A percentile compares a stretch with the other conserved stretches of the same genome.
phyloP scores from a whole-genome alignment of 23 tunicate species.

The Oikopleura dioica region DNA sequence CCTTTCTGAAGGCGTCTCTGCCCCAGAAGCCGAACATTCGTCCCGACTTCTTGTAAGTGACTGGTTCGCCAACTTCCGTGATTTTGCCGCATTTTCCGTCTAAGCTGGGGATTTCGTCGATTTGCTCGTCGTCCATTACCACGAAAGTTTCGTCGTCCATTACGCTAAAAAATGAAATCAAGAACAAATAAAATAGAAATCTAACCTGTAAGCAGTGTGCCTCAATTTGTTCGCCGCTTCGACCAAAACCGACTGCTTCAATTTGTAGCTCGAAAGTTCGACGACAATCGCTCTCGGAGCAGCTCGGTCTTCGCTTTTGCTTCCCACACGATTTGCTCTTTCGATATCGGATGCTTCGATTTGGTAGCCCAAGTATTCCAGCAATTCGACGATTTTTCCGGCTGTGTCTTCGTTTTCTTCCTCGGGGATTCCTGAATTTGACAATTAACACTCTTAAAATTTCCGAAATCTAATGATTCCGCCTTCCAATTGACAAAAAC shows the following conservation, averaged over 20 bases:
- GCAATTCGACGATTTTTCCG: slow-evolving; percentile 38
- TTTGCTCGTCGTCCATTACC: slow-evolving; percentile 13
- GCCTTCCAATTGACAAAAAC: no score
- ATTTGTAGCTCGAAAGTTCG: slow-evolving; percentile 39
- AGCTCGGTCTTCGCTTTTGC: slow-evolving; percentile 5
- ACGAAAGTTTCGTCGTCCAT: slow-evolving; percentile 12
- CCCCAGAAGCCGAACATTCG: slow-evolving; percentile 64
- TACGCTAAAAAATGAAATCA: not conserved
- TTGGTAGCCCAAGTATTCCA: slow-evolving; percentile 28
- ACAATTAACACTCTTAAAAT: no score
- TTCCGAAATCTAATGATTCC: no score
- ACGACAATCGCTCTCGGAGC: slow-evolving; percentile 36
- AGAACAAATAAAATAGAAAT: not conserved
- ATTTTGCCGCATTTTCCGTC: slow-evolving; percentile 37
- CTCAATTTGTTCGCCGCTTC: slow-evolving; percentile 8
- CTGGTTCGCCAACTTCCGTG: slow-evolving; percentile 25
- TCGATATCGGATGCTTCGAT: slow-evolving; percentile 27
- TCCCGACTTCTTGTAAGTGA: slow-evolving; percentile 20
- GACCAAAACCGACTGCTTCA: slow-evolving; percentile 10
- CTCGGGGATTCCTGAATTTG: slow-evolving; percentile 33
- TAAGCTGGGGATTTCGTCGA: not conserved
- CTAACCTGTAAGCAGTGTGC: slow-evolving; percentile 9
- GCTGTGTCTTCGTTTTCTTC: slow-evolving; percentile 23
- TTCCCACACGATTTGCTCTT: slow-evolving; percentile 43
- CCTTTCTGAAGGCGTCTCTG: slow-evolving; percentile 20